Base-by-base conservation (phyloP, 2,888 invertebrate genomes). In the Sminthurinus aureus region DNA sequence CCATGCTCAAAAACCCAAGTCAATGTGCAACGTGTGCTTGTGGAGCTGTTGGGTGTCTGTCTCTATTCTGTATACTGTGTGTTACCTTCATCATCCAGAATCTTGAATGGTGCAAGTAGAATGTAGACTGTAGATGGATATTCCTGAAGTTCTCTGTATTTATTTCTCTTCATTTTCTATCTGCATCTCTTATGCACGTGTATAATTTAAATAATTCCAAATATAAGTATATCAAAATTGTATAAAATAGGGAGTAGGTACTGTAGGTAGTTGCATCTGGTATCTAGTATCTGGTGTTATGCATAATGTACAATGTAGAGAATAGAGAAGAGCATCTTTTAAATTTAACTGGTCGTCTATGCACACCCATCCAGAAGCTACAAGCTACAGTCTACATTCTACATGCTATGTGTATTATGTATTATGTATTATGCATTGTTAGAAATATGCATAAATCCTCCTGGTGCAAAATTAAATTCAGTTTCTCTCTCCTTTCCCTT, bases 381-480 rank as follows among this genome's bases (percentile, higher is more conserved):
- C 38, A 38, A 6, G 6, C 1, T 38, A 38, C 50, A 22, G 2
- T 78, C 64, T 66, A 6, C 20, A 15, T 66, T 20, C 15, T 12
- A 66, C 66, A 6, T 66, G 20, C 20, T 66, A 66, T 66, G 58
- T 58, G 58, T 9, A 58, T 9, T 58, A 15, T 58, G 58, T 12
- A 15, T 66, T 38, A 6, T 38, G n/a, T 67, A 20, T 38, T 67
- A 22, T 67, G 12, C 71, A 71, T 71, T 24, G 51, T 38, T 67
- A 13, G 24, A 58, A 69, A 79, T 79, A 67, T 67, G 79, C 79
- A 69, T 69, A 38, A 66, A 79, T 83, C 79, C 67, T 69, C 74
- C n/a, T 9, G 50, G 52, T 83, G 79, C 69, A 83, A 83, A 83
- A 79, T 79, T 79, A 80, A 83, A 83, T 75, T 83, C 79, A 75